Evolutionary conservation across 2,888 invertebrate genomes (phyloP).

Genomic region (Melanostoma mellinum): DNA sequence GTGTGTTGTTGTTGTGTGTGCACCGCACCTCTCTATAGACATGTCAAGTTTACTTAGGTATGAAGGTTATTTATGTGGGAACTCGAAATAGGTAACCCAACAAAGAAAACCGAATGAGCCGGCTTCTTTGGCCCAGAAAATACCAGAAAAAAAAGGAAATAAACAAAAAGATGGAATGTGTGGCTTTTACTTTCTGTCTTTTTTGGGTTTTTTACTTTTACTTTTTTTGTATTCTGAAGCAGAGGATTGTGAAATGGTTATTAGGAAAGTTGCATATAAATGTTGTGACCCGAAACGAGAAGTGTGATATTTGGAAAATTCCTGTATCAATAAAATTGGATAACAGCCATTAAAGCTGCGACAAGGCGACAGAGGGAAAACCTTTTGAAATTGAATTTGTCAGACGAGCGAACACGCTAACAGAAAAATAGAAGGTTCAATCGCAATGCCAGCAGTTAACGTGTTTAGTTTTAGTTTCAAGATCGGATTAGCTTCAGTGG

Average conservation of each 20-base stretch:
- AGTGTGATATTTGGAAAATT: no score
- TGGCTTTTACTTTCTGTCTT: slow-evolving; percentile 37
- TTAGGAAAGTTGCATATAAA: background rate
- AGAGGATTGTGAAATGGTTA: slow-evolving; percentile 9
- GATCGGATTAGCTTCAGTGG: no score
- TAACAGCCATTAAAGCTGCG: no score
- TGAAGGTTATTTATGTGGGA: slow-evolving; percentile 3
- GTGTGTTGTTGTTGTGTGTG: background rate
- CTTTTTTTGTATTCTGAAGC: background rate
- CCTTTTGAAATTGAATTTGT: no score
- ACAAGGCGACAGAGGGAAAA: no score
- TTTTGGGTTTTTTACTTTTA: slow-evolving; percentile 27
- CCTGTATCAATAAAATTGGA: no score
- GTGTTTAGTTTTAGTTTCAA: no score
- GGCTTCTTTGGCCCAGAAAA: slow-evolving; percentile 36
- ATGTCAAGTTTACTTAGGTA: slow-evolving; percentile 1
- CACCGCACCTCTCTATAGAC: background rate
- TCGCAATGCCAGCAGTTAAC: no score
- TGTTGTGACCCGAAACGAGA: no score
- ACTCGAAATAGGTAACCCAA: background rate
- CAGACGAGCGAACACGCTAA: no score
- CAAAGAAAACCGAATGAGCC: slow-evolving; percentile 17
- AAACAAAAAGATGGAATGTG: slow-evolving; percentile 5
- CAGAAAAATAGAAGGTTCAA: no score
- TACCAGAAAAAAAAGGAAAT: background rate